Percentiles rank a stretch among this genome's conserved stretches.
These are phyloP conservation scores for Agelaius phoeniceus DNA, from an alignment of 2,113 vertebrate species.

Conservation along the genomic window DNA sequence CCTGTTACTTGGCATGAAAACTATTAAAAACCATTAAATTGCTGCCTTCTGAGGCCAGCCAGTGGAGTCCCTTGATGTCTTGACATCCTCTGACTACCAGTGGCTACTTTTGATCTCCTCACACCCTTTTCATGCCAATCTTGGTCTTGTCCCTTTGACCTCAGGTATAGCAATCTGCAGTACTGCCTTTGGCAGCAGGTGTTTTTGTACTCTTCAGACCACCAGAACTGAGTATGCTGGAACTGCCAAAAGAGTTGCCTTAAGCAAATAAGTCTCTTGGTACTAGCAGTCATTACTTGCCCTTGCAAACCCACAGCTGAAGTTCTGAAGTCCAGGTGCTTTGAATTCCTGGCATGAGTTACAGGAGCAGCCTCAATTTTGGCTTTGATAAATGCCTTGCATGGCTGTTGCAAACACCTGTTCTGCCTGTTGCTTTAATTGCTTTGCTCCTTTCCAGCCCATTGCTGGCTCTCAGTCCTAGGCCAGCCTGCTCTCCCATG, in stretches of 20 bases:
- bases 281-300: background rate
- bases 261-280: background rate
- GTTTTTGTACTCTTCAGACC: background rate
- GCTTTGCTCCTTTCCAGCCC: background rate
- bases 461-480: background rate
- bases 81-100: background rate
- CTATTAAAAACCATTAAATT: background rate
- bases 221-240: background rate
- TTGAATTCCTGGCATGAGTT: background rate
- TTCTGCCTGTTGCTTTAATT: background rate
- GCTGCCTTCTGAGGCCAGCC: background rate
- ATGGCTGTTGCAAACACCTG: background rate
- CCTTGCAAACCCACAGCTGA: background rate
- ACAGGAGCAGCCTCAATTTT: background rate
- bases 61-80: background rate
- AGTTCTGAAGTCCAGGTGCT: background rate
- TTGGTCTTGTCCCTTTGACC: background rate
- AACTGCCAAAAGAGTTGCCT: background rate
- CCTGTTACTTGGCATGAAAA: constrained; percentile 11
- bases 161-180: background rate
- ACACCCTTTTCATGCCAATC: background rate
- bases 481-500: background rate
- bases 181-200: background rate
- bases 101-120: background rate
- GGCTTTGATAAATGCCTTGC: background rate